These are phyloP conservation scores for Sprattus sprattus DNA, from an alignment of 2,113 vertebrate genomes.

Conservation along the genomic window DNA sequence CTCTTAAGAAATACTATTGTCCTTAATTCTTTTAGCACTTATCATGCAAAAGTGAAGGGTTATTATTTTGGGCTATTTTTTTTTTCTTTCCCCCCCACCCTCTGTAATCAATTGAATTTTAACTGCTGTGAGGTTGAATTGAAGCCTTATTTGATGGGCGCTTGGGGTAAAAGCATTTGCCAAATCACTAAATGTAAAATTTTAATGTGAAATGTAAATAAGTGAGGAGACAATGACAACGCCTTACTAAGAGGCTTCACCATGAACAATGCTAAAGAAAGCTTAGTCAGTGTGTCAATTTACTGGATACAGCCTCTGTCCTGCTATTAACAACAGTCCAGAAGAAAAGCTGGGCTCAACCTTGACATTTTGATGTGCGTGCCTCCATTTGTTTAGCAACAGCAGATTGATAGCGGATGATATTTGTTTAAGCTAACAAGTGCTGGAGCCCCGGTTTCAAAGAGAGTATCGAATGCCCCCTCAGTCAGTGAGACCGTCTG, in stretches of 20 bases:
- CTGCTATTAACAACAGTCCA: not conserved
- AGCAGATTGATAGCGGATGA: not conserved
- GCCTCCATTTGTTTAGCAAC: not conserved
- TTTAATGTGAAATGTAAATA: not conserved
- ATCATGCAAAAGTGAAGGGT: too few relatives aligned
- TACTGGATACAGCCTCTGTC: too few relatives aligned
- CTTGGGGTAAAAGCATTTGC: not conserved
- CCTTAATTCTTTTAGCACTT: too few relatives aligned
- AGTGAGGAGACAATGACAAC: not conserved
- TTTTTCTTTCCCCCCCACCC: not conserved
- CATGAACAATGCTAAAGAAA: not conserved
- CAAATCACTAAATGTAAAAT: not conserved
- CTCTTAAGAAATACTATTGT: too few relatives aligned
- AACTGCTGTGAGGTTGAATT: too few relatives aligned
- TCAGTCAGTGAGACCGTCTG: not conserved
- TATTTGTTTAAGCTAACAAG: not conserved
- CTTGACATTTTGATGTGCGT: not conserved
- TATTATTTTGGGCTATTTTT: not conserved
- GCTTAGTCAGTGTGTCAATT: not conserved
- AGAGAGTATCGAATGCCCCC: not conserved
- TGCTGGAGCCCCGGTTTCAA: not conserved
- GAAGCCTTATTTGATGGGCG: not conserved
- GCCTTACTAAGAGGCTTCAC: not conserved
- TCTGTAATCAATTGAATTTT: too few relatives aligned
- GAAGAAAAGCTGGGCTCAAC: not conserved